Base-by-base conservation (phyloP, 2,888 invertebrate species). In the Cancer borealis region DNA sequence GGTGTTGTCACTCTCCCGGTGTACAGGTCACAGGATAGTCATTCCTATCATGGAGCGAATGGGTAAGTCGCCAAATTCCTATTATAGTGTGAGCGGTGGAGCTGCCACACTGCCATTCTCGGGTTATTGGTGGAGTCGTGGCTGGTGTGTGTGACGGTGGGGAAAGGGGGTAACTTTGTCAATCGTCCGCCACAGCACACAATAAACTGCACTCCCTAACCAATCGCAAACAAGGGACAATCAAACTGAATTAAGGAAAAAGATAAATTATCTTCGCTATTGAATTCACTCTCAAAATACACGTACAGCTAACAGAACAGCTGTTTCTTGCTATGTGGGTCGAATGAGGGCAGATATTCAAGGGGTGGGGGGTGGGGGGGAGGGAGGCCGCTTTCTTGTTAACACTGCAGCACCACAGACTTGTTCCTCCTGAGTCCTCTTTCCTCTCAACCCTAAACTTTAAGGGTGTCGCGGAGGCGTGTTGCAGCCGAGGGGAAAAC, bases 381-480 rank as follows among this genome's bases (percentile, higher is more conserved):
- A 10, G 73, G 73, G 26, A 3, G 73, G 39, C 39, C 17, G 39
- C 3, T 17, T 30, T 79, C 79, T 84, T 30, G 84, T 84, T 84
- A 39, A 39, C 84, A 84, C 17, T 39, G 8, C 84, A 39, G 84
- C 84, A 39, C 84, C 39, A 39, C 84, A 84, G 84, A 84, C 84
- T 4, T 26, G 84, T 30, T 84, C 17, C 84, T 84, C 84, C 39
- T 84, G 39, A 30, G n/a, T 84, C 39, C n/a, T 39, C 30, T 84
- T 39, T 84, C 39, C 39, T 84, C 39, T 84, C 39, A 39, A 84
- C 39, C 84, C 84, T 84, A 84, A 84, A 84, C 84, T 84, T 84
- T 39, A 30, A 84, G 84, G 84, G 84, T 84, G 84, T 84, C 84
- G 84, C 84, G 84, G 84, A 84, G 39, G 84, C 84, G 84, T 84